Evolutionary conservation across 30 jellyfish, hydroid and myxozoan species (phyloP), one percentile per base, ranked within the genome.

Genomic region (Phacellophora camtschatica): DNA sequence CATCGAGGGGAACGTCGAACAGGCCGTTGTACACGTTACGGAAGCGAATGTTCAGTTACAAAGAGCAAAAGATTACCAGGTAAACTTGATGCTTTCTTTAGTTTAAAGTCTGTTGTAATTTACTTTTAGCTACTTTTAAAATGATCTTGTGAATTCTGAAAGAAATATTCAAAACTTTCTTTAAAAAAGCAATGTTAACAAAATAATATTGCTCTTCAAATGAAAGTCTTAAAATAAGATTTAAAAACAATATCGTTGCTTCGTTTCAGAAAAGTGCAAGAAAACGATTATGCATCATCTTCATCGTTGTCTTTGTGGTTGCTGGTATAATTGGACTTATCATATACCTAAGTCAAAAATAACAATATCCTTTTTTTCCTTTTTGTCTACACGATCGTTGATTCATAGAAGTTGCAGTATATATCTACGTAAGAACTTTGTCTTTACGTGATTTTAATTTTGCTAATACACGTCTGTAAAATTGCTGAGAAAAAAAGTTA

Each of bases 1-100:
- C 15, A 89, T 89, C 6, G 97, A 89, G 37, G 84, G 95, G 10
- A 83, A 89, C 51, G 84, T 89, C 4, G 97, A 89, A 24, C 77
- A 53, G 6, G 95, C 97, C 8, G 91, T 79, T 4, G 87, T 81
- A 11, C 95, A 83, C 41, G 95, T 89, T 15, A 53, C 58, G 39
- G 88, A 83, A 5, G 97, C 92, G 43, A 81, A 82, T 65, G 81
- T 59, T 10, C 95, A 89, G 43, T 64, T 89, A 36, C 77, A 66
- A 39, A 49, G 95, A 20, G 97, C 97, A 1, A 89, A 83, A 74
- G 72, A 76, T 55, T 89, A 89, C 43, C 97, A 89, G 92, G 97
- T 88, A 55, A 16, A 34, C 32, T 20, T 16, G 3, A 13, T 18
- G 42, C 5, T n/a, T 29, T 10, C 12, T 24, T 24, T 57, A 24